Conservation (phyloP, 1,140 invertebrate genomes). For the Penaeus japonicus region DNA sequence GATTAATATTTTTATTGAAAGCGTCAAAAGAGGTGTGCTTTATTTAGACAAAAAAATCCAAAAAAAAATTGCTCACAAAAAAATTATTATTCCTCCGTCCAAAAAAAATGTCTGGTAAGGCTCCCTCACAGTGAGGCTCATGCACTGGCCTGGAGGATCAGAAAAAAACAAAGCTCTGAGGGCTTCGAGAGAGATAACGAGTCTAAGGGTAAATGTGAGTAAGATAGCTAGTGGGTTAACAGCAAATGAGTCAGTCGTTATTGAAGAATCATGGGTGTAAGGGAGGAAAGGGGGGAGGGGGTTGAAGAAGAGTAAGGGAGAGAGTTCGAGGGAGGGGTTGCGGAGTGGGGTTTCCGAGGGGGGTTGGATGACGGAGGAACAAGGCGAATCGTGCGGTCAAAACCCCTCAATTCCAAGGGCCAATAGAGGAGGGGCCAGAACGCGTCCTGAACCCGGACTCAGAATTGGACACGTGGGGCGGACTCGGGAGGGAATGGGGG, state of each 20-base stretch:
- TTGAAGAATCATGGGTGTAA: background rate
- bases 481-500: background rate
- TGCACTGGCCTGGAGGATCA: constrained; percentile 18
- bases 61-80: background rate
- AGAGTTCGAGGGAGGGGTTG: background rate
- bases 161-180: constrained; percentile 25
- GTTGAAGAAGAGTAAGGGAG: background rate
- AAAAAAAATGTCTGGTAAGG: constrained; percentile 47
- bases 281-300: background rate
- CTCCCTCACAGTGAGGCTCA: constrained; percentile 36
- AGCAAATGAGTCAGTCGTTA: background rate
- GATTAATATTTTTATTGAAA: constrained; percentile 34
- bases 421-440: background rate
- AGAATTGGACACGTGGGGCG: background rate
- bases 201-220: background rate
- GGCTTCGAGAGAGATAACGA: background rate
- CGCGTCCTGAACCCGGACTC: too few relatives aligned
- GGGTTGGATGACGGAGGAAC: too few relatives aligned
- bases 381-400: too few relatives aligned
- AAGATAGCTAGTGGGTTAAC: background rate
- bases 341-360: background rate
- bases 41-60: background rate
- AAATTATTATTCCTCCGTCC: constrained; percentile 41
- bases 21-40: constrained; percentile 17
- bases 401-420: too few relatives aligned